Evolutionary conservation across 2,113 vertebrate species (phyloP).

Genomic region (Antennarius striatus): DNA sequence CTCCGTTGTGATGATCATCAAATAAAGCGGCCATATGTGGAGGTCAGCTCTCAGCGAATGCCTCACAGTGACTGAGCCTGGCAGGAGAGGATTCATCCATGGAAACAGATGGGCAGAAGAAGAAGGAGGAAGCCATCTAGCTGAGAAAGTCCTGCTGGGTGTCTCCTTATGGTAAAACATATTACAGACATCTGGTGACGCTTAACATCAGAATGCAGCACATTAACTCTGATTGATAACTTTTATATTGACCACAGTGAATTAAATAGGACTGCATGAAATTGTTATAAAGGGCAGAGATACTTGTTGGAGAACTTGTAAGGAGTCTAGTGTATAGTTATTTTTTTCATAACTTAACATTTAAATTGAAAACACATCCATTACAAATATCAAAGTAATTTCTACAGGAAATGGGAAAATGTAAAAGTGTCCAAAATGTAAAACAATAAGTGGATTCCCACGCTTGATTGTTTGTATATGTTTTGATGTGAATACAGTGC

Average conservation of each 20-base stretch:
- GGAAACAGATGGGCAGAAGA: slow-evolving; percentile 73
- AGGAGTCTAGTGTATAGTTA: too few relatives aligned
- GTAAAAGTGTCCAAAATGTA: too few relatives aligned
- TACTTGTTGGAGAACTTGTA: not conserved
- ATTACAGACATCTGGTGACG: slow-evolving; percentile 52
- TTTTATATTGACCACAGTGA: slow-evolving; percentile 32
- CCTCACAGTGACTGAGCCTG: slow-evolving; percentile 54
- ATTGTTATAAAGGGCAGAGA: not conserved
- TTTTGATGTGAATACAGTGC: too few relatives aligned
- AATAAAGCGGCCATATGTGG: slow-evolving; percentile 70
- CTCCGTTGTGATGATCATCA: slow-evolving; percentile 43
- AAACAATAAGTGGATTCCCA: too few relatives aligned
- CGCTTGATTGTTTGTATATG: too few relatives aligned
- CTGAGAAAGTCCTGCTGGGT: slow-evolving; percentile 62
- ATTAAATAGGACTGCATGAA: slow-evolving; percentile 7
- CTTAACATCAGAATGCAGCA: slow-evolving; percentile 46
- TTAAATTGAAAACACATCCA: too few relatives aligned
- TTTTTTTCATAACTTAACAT: too few relatives aligned
- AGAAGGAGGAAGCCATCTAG: slow-evolving; percentile 66
- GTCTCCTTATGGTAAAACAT: slow-evolving; percentile 59
- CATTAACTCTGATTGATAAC: slow-evolving; percentile 47
- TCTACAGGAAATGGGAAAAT: too few relatives aligned
- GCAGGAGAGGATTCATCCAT: slow-evolving; percentile 64
- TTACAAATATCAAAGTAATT: too few relatives aligned
- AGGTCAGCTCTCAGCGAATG: slow-evolving; percentile 67